Evolutionary conservation across 2,888 invertebrate genomes (phyloP).

Genomic region (Pasiphila rectangulata): DNA sequence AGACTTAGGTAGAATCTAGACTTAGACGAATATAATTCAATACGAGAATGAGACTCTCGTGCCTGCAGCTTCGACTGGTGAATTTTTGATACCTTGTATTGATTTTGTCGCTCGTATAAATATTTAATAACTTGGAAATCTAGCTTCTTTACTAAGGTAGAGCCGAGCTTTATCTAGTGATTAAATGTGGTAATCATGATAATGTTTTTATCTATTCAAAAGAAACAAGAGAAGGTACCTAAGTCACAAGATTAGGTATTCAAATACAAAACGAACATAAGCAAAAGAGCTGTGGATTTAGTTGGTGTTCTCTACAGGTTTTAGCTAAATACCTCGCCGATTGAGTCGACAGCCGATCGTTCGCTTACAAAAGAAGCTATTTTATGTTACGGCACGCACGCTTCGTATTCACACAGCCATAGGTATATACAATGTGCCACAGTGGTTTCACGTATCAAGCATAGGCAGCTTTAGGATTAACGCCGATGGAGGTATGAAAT

Average conservation of each 20-base stretch:
- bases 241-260: too few species aligned
- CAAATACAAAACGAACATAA: too few species aligned
- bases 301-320: too few species aligned
- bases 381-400: slow-evolving; percentile 74
- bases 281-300: too few species aligned
- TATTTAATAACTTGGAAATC: slow-evolving; percentile 18
- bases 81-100: slow-evolving; percentile 23
- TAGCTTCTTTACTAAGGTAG: slow-evolving; percentile 12
- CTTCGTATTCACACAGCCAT: slow-evolving; percentile 45
- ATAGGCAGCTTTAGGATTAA: slow-evolving; percentile 26
- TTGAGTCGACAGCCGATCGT: slow-evolving; percentile 58
- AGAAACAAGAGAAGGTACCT: too few species aligned
- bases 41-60: slow-evolving; percentile 6
- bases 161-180: slow-evolving; percentile 2
- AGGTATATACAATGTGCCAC: slow-evolving; percentile 8
- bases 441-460: slow-evolving; percentile 28
- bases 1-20: not conserved
- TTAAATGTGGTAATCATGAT: too few species aligned
- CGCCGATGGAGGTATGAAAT: slow-evolving; percentile 20
- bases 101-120: slow-evolving; percentile 19
- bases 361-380: slow-evolving; percentile 70
- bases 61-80: slow-evolving; percentile 4
- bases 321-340: slow-evolving; percentile 42
- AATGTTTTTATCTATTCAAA: too few species aligned
- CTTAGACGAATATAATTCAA: slow-evolving; percentile 3